Base-by-base conservation (phyloP, 1,140 invertebrate genomes). In the Capitella teleta region DNA sequence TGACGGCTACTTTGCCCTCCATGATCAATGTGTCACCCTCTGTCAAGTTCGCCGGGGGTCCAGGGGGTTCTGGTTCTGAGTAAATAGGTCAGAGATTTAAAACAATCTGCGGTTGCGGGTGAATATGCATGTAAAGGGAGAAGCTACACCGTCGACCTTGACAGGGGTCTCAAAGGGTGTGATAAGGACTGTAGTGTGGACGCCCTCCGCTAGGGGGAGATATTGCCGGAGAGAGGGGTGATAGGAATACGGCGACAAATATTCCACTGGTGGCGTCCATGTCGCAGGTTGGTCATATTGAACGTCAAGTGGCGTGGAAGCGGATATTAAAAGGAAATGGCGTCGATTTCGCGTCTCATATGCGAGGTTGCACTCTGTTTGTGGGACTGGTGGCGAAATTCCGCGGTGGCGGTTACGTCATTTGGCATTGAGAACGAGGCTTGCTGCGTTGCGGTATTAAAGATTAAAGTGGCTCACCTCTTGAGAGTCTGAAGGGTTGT, bases 11-110 rank as follows among this genome's bases (percentile, higher is more conserved):
- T 28, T 51, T 38, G 16, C 56, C 54, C 16, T 58, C 53, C 10
- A 45, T 37, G 4, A 61, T 48, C 5, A 57, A 52, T 1, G 58
- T 58, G 18, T 48, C 56, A 2, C 61, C 77, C 12, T 84, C 68
- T 30, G 74, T 74, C 40, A 81, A 64, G 55, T 81, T 81, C 53
- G 74, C 74, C 0, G 83, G 83, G 19, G 77, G 70, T 16, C 76
- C 76, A 1, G 83, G 82, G 16, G 77, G 75, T 45, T 76, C 73
- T 1, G 82, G 82, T 44, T 77, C 82, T 81, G 52, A n/a, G n/a
- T n/a, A n/a, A n/a, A n/a, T n/a, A 6, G 64, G 60, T 40, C 43
- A 58, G 26, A n/a, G 36, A 40, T 49, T 10, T 32, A 32, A 10
- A 32, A 10, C 8, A 10, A 32, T 32, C 8, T 32, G n/a, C n/a